Conservation (phyloP, 2,888 invertebrate genomes). For the Parasteatoda lunata region DNA sequence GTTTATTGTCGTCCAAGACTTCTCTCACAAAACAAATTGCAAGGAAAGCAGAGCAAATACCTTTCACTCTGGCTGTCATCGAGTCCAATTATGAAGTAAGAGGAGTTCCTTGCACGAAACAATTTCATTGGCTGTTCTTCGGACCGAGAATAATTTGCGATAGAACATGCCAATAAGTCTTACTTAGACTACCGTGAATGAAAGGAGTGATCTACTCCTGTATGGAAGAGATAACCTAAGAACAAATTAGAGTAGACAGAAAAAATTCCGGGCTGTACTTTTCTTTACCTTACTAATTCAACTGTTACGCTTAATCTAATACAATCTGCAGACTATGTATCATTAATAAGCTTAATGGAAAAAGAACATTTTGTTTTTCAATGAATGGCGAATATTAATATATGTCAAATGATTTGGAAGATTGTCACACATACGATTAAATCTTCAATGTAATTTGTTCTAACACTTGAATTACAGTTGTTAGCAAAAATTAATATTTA, state of each 20-base stretch:
- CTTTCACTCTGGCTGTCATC: constrained; percentile 28
- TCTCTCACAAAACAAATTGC: constrained; percentile 34
- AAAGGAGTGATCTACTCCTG: constrained; percentile 37
- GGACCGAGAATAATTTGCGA: constrained; percentile 38
- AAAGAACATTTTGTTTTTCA: too few relatives aligned
- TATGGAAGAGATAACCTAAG: constrained; percentile 16
- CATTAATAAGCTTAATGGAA: too few relatives aligned
- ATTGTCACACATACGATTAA: too few relatives aligned
- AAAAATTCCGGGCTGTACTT: constrained; percentile 7
- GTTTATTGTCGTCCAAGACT: background rate
- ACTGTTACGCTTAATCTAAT: too few relatives aligned
- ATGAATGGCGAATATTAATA: too few relatives aligned
- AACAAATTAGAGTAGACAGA: constrained; percentile 41
- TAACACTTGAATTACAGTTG: too few relatives aligned
- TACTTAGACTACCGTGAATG: constrained; percentile 55
- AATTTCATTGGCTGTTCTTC: constrained; percentile 49
- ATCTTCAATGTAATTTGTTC: too few relatives aligned
- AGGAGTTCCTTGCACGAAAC: constrained; percentile 36
- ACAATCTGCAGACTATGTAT: too few relatives aligned
- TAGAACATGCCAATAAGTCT: constrained; percentile 55
- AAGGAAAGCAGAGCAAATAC: constrained; percentile 36
- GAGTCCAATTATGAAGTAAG: constrained; percentile 31
- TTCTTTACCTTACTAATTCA: background rate
- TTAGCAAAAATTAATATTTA: too few relatives aligned
- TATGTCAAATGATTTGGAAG: too few relatives aligned